These are phyloP conservation scores for Tachina fera DNA, from an alignment of 2,888 invertebrate genomes.

Conservation along the genomic window DNA sequence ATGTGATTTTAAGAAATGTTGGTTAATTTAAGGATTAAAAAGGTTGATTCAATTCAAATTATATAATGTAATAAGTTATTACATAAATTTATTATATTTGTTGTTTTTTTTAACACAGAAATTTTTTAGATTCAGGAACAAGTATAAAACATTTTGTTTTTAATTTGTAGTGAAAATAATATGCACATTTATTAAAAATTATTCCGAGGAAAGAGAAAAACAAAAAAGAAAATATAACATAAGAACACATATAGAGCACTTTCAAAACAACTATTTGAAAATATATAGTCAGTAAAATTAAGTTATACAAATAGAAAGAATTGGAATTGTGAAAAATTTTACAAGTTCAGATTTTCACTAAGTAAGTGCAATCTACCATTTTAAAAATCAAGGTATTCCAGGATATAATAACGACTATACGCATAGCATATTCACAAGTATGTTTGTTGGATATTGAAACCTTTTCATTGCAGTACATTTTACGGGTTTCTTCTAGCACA, in stretches of 20 bases:
- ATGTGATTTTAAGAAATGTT: conserved; percentile 24
- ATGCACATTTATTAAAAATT: conserved; percentile 62
- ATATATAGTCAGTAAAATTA: conserved; percentile 25
- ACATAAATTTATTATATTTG: conserved; percentile 41
- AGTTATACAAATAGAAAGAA: conserved; percentile 28
- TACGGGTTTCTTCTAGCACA: no score
- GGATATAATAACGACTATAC: not conserved
- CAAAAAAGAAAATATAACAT: conserved; percentile 69
- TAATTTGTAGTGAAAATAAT: conserved; percentile 57
- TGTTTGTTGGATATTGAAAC: no score
- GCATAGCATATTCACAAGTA: no score
- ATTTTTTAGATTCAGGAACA: conserved; percentile 60
- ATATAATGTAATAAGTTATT: conserved; percentile 41
- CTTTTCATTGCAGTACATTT: no score
- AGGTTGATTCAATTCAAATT: conserved; percentile 45
- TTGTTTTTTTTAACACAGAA: conserved; percentile 52
- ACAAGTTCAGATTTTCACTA: not conserved
- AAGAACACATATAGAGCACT: conserved; percentile 67
- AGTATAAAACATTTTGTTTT: conserved; percentile 18
- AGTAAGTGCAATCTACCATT: conserved; percentile 14
- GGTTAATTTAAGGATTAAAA: conserved; percentile 38
- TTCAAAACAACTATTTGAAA: conserved; percentile 50
- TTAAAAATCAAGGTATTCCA: not conserved
- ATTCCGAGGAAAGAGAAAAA: conserved; percentile 61
- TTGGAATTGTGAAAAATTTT: conserved; percentile 16